Conservation (phyloP, 2,113 vertebrate species). For the Cyprinus carpio region DNA sequence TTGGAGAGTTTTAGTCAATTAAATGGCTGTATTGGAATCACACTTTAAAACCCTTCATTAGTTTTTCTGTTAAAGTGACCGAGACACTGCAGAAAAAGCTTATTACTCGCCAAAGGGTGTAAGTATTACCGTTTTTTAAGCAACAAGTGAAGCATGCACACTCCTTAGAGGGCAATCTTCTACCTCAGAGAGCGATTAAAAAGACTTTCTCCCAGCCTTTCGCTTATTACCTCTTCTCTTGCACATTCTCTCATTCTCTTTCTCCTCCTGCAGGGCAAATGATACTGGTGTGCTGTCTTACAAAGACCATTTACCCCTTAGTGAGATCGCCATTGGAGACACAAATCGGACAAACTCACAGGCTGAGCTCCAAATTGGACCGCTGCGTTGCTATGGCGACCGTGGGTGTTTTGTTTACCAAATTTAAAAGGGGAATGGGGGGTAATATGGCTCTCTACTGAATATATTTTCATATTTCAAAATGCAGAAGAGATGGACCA, state of each 20-base stretch:
- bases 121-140: constrained; percentile 23
- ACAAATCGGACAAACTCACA: constrained; percentile 91
- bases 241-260: constrained; percentile 22
- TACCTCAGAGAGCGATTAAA: constrained; percentile 24
- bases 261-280: constrained; percentile 81
- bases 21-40: neutral
- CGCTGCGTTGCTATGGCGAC: constrained; percentile 96
- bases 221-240: constrained; percentile 32
- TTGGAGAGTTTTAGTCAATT: neutral
- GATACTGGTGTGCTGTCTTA: constrained; percentile 92
- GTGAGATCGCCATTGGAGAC: constrained; percentile 92
- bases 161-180: neutral
- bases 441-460: constrained; percentile 34
- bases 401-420: constrained; percentile 83
- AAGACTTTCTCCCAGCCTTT: neutral
- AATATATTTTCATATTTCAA: constrained; percentile 51
- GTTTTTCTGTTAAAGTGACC: neutral
- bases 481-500: neutral
- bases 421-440: constrained; percentile 40
- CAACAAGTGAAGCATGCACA: constrained; percentile 33
- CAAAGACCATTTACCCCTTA: constrained; percentile 97
- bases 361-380: constrained; percentile 88
- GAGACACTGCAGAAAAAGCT: neutral
- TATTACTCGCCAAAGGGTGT: constrained; percentile 6
- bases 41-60: constrained; percentile 18